phyloP scores from a whole-genome alignment of 1,140 invertebrate genomes.

The Drosophila willistoni region DNA sequence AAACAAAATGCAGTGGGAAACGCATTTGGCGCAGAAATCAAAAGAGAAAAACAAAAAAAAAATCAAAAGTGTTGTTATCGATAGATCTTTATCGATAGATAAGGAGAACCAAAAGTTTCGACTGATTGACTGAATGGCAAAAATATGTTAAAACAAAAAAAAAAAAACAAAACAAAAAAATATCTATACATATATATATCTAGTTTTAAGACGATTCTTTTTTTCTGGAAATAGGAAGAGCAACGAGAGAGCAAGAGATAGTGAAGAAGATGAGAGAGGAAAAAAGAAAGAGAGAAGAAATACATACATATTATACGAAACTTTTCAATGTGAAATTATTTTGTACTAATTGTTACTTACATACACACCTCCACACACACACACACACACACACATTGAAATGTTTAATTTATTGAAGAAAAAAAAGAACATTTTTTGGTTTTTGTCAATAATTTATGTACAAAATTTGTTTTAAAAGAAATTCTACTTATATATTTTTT shows the following conservation, averaged over 20 bases:
- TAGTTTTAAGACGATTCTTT: constrained; percentile 63
- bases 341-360: constrained; percentile 79
- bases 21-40: constrained; percentile 65
- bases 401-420: constrained; percentile 35
- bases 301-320: constrained; percentile 39
- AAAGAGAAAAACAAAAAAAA: not conserved
- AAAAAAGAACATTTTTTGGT: not conserved
- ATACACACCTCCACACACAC: constrained; percentile 40
- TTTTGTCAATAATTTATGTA: constrained; percentile 48
- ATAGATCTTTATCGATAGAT: constrained; percentile 33
- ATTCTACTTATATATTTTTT: not conserved
- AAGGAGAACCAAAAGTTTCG: constrained; percentile 78
- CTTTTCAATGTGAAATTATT: constrained; percentile 76
- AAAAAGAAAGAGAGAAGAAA: constrained; percentile 29
- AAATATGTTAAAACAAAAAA: constrained; percentile 43
- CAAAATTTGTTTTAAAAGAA: constrained; percentile 54
- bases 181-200: constrained; percentile 33
- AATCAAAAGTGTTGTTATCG: constrained; percentile 31
- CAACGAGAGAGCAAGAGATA: constrained; percentile 8
- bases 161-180: not conserved
- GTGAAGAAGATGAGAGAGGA: not conserved
- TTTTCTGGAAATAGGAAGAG: constrained; percentile 43
- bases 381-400: constrained; percentile 40
- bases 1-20: constrained; percentile 77
- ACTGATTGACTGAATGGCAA: constrained; percentile 83